Conservation (phyloP, 1,140 invertebrate genomes). For the Apis cerana region DNA sequence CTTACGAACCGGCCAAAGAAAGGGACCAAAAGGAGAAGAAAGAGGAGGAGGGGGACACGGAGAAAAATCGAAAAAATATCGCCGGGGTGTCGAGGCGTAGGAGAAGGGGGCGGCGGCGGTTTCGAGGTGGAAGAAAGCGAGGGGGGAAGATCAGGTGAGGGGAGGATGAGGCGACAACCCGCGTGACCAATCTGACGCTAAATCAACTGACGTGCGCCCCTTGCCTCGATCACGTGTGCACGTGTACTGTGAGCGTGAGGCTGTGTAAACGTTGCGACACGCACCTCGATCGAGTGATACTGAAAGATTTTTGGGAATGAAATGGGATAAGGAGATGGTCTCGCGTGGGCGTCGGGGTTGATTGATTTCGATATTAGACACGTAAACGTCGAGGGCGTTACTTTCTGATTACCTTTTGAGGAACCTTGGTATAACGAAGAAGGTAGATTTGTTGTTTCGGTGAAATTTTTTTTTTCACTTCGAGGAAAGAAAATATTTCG, state of each 20-base stretch:
- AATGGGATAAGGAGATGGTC: not conserved
- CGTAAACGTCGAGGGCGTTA: not conserved
- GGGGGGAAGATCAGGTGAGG: slow-evolving; percentile 30
- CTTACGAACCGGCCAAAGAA: slow-evolving; percentile 54
- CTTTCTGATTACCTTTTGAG: not conserved
- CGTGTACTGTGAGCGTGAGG: slow-evolving; percentile 35
- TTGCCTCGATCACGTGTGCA: slow-evolving; percentile 33
- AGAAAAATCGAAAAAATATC: slow-evolving; percentile 67
- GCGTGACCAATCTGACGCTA: slow-evolving; percentile 76
- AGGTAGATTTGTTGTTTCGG: no score
- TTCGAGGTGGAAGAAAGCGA: slow-evolving; percentile 3
- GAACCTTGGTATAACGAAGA: no score
- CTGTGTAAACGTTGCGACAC: slow-evolving; percentile 42
- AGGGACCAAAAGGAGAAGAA: slow-evolving; percentile 19
- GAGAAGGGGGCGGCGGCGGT: slow-evolving; percentile 4
- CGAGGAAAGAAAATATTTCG: no score
- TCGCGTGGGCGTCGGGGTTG: not conserved
- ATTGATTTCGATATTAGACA: not conserved
- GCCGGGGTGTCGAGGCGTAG: slow-evolving; percentile 24
- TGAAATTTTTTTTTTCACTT: no score
- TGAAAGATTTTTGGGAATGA: not conserved
- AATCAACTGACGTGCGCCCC: slow-evolving; percentile 74
- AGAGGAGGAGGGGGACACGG: slow-evolving; percentile 20
- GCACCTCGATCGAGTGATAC: slow-evolving; percentile 37
- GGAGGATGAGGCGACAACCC: slow-evolving; percentile 75